A percentile compares a stretch with the other conserved stretches of the same genome.
These are phyloP conservation scores for Calliphora vicina DNA, from an alignment of 1,140 invertebrate genomes.

Conservation along the genomic window DNA sequence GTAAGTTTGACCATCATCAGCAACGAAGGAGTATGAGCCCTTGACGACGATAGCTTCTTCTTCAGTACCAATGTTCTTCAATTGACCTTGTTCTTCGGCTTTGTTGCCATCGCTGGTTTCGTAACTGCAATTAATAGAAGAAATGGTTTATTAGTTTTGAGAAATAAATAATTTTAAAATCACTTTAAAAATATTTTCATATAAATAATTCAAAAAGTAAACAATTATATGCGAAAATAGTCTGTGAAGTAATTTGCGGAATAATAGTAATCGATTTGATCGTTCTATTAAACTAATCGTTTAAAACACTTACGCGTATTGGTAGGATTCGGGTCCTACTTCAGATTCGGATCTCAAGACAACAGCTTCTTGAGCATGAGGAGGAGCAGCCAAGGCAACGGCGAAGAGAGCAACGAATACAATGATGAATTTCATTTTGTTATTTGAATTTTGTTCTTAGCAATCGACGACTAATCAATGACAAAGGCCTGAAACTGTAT, in stretches of 20 bases:
- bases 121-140: slow-evolving; percentile 32
- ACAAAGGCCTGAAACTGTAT: background rate
- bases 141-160: no score
- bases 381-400: slow-evolving; percentile 49
- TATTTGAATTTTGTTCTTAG: slow-evolving; percentile 13
- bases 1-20: slow-evolving; percentile 69
- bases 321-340: slow-evolving; percentile 59
- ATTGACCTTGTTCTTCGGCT: slow-evolving; percentile 68
- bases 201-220: no score
- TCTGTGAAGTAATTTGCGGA: no score
- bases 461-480: no score
- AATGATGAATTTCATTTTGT: slow-evolving; percentile 46
- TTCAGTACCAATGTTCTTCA: slow-evolving; percentile 66
- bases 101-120: slow-evolving; percentile 73
- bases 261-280: no score
- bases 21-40: slow-evolving; percentile 72
- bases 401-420: slow-evolving; percentile 50
- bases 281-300: no score
- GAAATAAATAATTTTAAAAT: no score
- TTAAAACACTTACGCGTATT: slow-evolving; percentile 62
- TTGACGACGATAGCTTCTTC: slow-evolving; percentile 63
- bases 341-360: slow-evolving; percentile 46
- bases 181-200: no score
- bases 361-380: slow-evolving; percentile 51
- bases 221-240: no score